These are phyloP conservation scores for Troilus luridus DNA, from an alignment of 2,888 invertebrate species.

Conservation along the genomic window DNA sequence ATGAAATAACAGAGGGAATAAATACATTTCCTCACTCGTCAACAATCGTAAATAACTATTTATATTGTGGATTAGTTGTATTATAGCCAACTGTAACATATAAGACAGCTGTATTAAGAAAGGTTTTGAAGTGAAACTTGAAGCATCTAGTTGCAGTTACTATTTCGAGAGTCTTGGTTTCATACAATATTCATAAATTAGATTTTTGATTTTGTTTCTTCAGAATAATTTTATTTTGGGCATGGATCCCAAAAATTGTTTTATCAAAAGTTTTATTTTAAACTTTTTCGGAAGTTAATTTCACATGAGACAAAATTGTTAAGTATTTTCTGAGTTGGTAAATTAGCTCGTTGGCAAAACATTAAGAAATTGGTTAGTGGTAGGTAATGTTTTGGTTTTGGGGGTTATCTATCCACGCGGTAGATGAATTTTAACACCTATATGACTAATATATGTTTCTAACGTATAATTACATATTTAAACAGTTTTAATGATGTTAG, in stretches of 20 bases:
- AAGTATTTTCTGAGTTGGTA: constrained; percentile 4
- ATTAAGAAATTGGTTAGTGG: not conserved
- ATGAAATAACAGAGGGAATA: not conserved
- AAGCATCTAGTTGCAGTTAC: not conserved
- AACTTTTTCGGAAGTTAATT: not conserved
- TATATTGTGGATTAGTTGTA: not conserved
- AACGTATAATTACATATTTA: constrained; percentile 11
- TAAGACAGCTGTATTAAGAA: not conserved
- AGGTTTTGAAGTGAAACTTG: not conserved
- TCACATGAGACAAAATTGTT: constrained; percentile 11
- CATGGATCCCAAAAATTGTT: not conserved
- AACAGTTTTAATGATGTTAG: constrained; percentile 43
- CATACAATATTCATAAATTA: not conserved
- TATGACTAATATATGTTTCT: not conserved
- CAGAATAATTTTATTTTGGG: constrained; percentile 1
- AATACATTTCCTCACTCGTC: too few relatives aligned
- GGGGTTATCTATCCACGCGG: constrained; percentile 47
- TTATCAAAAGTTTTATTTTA: not conserved
- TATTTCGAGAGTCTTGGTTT: not conserved
- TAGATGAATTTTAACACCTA: constrained; percentile 17
- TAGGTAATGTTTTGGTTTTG: constrained; percentile 44
- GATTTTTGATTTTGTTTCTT: not conserved
- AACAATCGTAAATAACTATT: too few relatives aligned
- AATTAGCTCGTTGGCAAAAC: not conserved
- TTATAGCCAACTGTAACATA: not conserved